Evolutionary conservation across 2,888 invertebrate genomes (phyloP), one percentile per base, ranked within the genome.

Genomic region (Orthosia gracilis): DNA sequence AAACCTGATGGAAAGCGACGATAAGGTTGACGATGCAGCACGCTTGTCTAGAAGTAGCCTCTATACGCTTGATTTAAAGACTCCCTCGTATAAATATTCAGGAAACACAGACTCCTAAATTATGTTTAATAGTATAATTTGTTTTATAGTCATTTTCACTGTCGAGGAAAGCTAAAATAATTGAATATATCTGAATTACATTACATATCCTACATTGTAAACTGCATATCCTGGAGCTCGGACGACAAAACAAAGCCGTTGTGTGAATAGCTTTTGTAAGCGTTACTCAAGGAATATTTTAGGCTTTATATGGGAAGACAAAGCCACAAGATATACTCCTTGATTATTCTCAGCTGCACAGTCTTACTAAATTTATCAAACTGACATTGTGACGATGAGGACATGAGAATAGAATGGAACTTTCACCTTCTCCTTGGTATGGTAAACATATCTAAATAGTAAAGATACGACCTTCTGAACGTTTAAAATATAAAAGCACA

Each of bases 231-330:
- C 21, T 21, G 18, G 13, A 54, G 26, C 40, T 47, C 45, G 17
- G 45, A 5, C 12, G 11, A 52, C 15, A 12, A 57, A 50, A 45
- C 50, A 58, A 50, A 18, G 21, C 11, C 52, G 3, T 54, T 61
- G 21, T 31, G 3, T 31, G 50, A 73, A 73, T n/a, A 21, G n/a
- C 31, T 47, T 73, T 47, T 73, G 73, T 31, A 47, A 47, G 15
- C 15, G 18, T 47, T 73, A 18, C n/a, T 21, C 2, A n/a, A n/a
- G 12, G 15, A 54, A 61, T 73, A 55, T 74, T 61, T 23, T 1
- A 59, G 47, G 21, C 5, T 9, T 73, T 61, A 31, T 47, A 13
- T n/a, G 9, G 2, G 9, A 31, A 49, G 21, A 61, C 73, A 73
- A 74, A 49, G 54, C 54, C 15, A 23, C 31, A 47, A 31, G 26